Conservation (phyloP, 2,113 vertebrate genomes). For the Rhinogobius similis region DNA sequence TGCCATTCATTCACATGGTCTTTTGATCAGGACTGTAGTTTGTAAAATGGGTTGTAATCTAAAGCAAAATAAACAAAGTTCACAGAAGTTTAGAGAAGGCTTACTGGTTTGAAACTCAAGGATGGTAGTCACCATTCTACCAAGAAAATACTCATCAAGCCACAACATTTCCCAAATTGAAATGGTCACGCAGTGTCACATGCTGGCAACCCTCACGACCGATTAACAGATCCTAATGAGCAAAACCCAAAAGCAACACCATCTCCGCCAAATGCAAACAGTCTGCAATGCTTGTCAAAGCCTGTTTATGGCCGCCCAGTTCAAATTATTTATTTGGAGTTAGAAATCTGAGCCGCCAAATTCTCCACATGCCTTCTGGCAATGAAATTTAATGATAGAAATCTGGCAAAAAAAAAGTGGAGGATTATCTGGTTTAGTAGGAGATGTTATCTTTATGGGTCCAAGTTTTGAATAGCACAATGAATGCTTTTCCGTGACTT, state of each 20-base stretch:
- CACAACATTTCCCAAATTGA: background rate
- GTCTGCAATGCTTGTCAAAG: background rate
- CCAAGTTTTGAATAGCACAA: background rate
- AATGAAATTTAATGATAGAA: background rate
- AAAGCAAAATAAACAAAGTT: no score
- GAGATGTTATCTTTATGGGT: background rate
- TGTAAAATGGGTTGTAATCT: no score
- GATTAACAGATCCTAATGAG: background rate
- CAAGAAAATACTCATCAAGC: background rate
- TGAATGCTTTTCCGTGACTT: background rate
- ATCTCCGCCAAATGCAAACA: background rate
- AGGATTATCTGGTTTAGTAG: background rate
- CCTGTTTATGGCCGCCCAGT: background rate
- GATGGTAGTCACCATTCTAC: background rate
- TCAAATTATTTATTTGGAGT: background rate
- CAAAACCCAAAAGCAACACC: background rate
- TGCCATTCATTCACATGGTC: no score
- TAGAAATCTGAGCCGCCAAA: background rate
- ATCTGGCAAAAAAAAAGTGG: background rate
- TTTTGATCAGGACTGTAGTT: no score
- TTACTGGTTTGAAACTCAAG: background rate
- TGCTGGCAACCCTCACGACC: background rate
- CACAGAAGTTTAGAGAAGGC: background rate
- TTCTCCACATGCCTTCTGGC: background rate
- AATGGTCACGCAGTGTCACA: background rate